Evolutionary conservation across 2,888 invertebrate genomes (phyloP).

Genomic region (Imbricaverruca yamaguchii): DNA sequence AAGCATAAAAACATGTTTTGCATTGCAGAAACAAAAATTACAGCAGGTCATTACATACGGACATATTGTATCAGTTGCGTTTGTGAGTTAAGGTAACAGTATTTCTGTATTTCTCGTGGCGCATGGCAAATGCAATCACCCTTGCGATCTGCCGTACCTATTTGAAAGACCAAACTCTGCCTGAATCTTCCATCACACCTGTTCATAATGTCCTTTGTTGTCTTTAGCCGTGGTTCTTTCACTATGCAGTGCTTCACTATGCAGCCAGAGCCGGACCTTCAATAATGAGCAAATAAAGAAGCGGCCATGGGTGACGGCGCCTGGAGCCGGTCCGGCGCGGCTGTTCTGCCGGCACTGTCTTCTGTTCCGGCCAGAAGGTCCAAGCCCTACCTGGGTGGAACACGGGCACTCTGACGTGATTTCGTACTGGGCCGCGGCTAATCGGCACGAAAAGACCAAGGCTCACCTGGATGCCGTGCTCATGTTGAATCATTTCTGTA

Average conservation of each 20-base stretch:
- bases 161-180: too few relatives aligned
- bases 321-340: background rate
- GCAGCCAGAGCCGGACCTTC: background rate
- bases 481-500: background rate
- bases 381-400: background rate
- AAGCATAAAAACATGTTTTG: too few relatives aligned
- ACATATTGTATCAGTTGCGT: too few relatives aligned
- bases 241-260: background rate
- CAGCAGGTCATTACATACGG: too few relatives aligned
- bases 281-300: background rate
- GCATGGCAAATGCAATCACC: too few relatives aligned
- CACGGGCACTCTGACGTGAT: background rate
- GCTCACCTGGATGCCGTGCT: background rate
- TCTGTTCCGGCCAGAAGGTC: background rate
- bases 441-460: background rate
- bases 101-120: too few relatives aligned
- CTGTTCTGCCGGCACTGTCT: background rate
- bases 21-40: too few relatives aligned
- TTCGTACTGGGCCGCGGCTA: background rate
- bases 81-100: too few relatives aligned
- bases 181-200: too few relatives aligned
- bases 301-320: background rate
- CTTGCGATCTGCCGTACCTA: too few relatives aligned
- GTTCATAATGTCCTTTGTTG: too few relatives aligned
- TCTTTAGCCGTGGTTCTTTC: too few relatives aligned